Base-by-base conservation (phyloP, 1,140 invertebrate species). In the Trichogramma pretiosum region DNA sequence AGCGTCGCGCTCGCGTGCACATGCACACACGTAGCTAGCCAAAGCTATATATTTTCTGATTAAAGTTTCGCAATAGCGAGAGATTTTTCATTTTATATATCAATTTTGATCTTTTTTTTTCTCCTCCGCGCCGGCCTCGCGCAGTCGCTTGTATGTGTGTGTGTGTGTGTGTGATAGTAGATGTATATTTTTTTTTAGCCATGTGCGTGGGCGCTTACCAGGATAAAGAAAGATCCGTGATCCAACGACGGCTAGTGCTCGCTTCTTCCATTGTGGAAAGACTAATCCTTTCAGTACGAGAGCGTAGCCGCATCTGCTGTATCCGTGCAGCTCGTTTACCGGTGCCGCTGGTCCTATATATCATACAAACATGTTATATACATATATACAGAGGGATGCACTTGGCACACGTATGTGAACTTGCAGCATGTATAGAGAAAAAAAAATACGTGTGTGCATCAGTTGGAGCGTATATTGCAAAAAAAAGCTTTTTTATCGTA, bases 241-340 rank as follows among this genome's bases (percentile, higher is more conserved):
- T 50, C 77, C 78, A 55, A 79, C 68, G 48, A 83, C 67, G 48
- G 78, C 74, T 5, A 80, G 68, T 8, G 73, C 68, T 46, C 78
- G 65, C 34, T 74, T 70, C 58, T 79, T 79, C 80, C 80, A 82
- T 61, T 82, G 79, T 9, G 81, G 81, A 58, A 81, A 80, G 41
- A 82, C 81, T 48, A 81, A 73, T 30, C 81, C 81, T 61, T 83
- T 83, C 32, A 83, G 62, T 17, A 83, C 70, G 17, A 77, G 65
- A n/a, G 77, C 66, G 38, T 74, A 75, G 2, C 80, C 80, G 44
- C 77, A 77, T 52, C 73, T 66, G 24, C 72, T 72, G 49, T 76
- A 74, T 19, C 74, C 74, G 3, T 61, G 62, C 18, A 73, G 52
- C 34, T 69, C 65, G 17, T 58, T 40, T 32, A 65, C 46, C n/a